phyloP scores from a whole-genome alignment of 23 tunicate genomes.

The Phallusia fumigata region DNA sequence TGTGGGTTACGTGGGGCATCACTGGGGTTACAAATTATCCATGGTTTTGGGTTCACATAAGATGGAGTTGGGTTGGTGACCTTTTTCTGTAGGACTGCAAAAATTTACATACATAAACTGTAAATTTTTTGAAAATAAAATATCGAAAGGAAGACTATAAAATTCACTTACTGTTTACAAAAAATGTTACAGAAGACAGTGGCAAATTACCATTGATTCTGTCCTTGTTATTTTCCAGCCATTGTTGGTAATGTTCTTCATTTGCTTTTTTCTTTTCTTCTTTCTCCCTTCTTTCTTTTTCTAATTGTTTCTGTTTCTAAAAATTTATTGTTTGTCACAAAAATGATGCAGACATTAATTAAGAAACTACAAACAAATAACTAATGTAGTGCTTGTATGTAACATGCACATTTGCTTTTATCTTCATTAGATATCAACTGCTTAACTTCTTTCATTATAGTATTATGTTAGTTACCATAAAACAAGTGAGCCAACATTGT shows the following conservation, averaged over 20 bases:
- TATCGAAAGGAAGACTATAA: background rate
- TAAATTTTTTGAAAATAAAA: no score
- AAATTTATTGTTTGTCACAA: no score
- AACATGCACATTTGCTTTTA: no score
- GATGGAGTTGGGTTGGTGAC: background rate
- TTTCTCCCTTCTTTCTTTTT: background rate
- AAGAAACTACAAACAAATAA: no score
- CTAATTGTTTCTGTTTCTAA: background rate
- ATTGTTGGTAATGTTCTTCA: background rate
- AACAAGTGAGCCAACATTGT: no score
- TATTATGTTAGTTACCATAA: no score
- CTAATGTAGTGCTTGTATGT: no score
- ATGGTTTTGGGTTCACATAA: background rate
- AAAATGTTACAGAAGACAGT: background rate
- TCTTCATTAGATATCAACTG: no score
- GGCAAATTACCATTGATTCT: background rate
- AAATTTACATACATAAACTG: no score
- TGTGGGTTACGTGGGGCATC: background rate
- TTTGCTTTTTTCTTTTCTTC: slow-evolving; percentile 3
- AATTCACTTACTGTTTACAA: background rate
- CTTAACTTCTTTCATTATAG: no score
- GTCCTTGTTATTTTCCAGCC: slow-evolving; percentile 4
- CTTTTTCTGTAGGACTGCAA: background rate
- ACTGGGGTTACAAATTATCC: background rate
- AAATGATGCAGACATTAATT: no score